Conservation (phyloP, 2,888 invertebrate genomes). For the Aphodius granarius region DNA sequence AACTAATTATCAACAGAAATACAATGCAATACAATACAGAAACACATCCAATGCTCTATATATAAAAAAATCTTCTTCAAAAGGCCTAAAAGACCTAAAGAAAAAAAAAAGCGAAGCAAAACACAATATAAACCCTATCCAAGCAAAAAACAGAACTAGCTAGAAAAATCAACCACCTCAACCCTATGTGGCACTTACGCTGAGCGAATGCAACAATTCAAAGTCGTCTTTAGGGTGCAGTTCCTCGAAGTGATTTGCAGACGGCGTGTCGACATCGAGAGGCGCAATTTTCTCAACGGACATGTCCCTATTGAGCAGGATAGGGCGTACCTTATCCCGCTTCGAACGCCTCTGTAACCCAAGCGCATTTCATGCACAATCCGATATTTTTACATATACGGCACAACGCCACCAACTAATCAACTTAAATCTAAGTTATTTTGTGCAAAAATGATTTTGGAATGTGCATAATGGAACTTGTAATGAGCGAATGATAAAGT, state of each 20-base stretch:
- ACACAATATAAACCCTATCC: no score
- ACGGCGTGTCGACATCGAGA: constrained; percentile 52
- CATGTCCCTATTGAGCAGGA: constrained; percentile 73
- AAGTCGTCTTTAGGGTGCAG: constrained; percentile 81
- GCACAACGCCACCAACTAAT: not conserved
- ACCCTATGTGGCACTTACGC: constrained; percentile 31
- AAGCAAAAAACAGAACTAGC: not conserved
- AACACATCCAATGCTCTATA: not conserved
- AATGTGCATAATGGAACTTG: not conserved
- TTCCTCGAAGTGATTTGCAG: constrained; percentile 74
- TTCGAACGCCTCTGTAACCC: constrained; percentile 63
- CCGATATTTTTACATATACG: not conserved
- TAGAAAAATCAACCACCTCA: not conserved
- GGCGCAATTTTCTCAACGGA: constrained; percentile 58
- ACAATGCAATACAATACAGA: not conserved
- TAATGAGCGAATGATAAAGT: not conserved
- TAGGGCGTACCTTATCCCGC: constrained; percentile 73
- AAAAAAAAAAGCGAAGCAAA: no score
- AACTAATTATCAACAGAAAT: not conserved
- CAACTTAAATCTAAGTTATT: not conserved
- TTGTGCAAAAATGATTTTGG: not conserved
- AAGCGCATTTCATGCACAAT: constrained; percentile 16
- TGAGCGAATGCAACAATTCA: constrained; percentile 56
- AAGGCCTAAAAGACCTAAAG: no score
- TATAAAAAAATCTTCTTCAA: not conserved